Conservation (phyloP, 2,113 vertebrate species). For the Suricata suricatta region DNA sequence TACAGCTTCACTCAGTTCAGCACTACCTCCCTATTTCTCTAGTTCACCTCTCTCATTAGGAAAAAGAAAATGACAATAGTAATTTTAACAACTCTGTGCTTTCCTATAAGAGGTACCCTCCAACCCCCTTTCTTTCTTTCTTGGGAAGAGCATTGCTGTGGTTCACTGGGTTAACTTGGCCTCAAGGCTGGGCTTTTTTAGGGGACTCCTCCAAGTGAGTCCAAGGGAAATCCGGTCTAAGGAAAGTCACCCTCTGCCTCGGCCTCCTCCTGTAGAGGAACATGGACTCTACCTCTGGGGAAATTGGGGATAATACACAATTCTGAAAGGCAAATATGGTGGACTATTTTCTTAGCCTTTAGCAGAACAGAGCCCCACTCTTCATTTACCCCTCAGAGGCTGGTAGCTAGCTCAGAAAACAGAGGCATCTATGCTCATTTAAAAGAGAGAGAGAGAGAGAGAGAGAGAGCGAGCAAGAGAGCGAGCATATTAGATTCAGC, state of each 20-base stretch:
- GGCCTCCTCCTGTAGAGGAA: neutral
- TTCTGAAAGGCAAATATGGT: neutral
- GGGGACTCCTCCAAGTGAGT: neutral
- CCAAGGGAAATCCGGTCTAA: neutral
- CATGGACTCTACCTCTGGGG: neutral
- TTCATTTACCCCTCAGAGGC: neutral
- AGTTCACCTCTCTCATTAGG: neutral
- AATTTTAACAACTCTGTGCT: neutral
- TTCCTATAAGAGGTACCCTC: neutral
- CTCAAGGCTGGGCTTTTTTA: neutral
- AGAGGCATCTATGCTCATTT: conserved; percentile 68
- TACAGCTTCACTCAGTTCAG: neutral
- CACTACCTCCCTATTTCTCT: neutral
- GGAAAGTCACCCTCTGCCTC: neutral
- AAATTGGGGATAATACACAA: rapidly evolving
- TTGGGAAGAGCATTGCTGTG: neutral
- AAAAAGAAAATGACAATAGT: neutral
- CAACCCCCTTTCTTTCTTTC: neutral
- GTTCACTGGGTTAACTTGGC: neutral
- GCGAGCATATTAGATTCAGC: conserved; percentile 61
- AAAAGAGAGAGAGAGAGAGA: conserved; percentile 7
- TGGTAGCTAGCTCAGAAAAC: conserved; percentile 32
- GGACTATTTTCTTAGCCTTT: neutral
- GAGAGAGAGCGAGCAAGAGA: neutral
- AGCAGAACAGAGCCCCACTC: neutral